These are phyloP conservation scores for Drosophila ohnishii DNA, from an alignment of 1,140 invertebrate genomes.

Conservation along the genomic window DNA sequence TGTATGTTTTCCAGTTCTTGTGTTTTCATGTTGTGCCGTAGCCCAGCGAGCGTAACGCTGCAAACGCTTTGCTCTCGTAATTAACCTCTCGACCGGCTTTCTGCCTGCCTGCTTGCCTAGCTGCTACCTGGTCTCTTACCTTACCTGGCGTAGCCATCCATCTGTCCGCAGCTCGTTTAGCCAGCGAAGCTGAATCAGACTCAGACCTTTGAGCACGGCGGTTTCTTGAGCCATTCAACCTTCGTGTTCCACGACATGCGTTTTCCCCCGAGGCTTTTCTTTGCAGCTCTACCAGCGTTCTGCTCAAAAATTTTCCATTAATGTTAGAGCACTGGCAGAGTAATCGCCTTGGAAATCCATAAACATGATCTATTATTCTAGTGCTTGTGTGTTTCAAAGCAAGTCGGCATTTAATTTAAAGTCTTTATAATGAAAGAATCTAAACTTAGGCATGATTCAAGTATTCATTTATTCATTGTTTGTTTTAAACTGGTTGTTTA, in stretches of 20 bases:
- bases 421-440: conserved; percentile 23
- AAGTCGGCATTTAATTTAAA: conserved; percentile 21
- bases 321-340: conserved; percentile 5
- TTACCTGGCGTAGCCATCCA: conserved; percentile 23
- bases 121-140: conserved; percentile 17
- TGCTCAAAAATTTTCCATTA: conserved; percentile 32
- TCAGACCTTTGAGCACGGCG: conserved; percentile 51
- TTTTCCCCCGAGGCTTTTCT: conserved; percentile 35
- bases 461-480: conserved; percentile 16
- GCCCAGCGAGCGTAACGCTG: conserved; percentile 72
- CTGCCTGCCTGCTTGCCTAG: conserved; percentile 51
- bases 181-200: conserved; percentile 35
- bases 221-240: conserved; percentile 38
- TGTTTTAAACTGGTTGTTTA: conserved; percentile 11
- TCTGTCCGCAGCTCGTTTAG: conserved; percentile 45
- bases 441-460: conserved; percentile 18
- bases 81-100: conserved; percentile 81
- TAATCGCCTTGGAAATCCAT: conserved; percentile 22
- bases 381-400: not conserved
- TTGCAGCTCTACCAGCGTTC: conserved; percentile 8
- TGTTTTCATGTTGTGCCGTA: conserved; percentile 24
- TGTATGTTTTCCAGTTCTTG: conserved; percentile 33
- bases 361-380: conserved; percentile 31
- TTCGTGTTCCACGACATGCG: conserved; percentile 48
- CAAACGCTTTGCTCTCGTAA: conserved; percentile 76